Conservation (phyloP, 2,797 vertebrate species). For the Amblyopsis hoosieri region DNA sequence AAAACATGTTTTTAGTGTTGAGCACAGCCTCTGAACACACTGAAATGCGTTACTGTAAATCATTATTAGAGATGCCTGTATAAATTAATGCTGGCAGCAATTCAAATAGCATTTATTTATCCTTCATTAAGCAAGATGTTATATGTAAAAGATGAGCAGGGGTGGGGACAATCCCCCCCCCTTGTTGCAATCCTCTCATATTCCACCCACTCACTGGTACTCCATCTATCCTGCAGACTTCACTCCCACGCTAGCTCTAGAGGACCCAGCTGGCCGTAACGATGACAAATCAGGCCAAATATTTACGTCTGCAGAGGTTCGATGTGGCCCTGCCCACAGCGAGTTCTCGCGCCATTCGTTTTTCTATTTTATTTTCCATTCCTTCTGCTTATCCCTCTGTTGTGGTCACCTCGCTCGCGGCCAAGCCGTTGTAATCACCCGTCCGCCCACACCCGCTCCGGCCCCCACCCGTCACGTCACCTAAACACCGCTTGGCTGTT, state of each 20-base stretch:
- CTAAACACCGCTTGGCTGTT: conserved; percentile 63
- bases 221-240: conserved; percentile 53
- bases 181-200: conserved; percentile 9
- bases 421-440: conserved; percentile 48
- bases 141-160: too few relatives aligned
- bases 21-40: too few relatives aligned
- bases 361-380: conserved; percentile 6
- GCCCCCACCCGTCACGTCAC: conserved; percentile 51
- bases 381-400: conserved; percentile 39
- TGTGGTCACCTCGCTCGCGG: conserved; percentile 26
- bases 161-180: too few relatives aligned
- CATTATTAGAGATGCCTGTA: too few relatives aligned
- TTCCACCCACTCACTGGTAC: conserved; percentile 21
- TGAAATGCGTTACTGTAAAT: too few relatives aligned
- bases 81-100: too few relatives aligned
- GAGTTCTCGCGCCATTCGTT: conserved; percentile 9
- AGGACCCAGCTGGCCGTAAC: conserved; percentile 66
- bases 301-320: conserved; percentile 71
- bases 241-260: conserved; percentile 58
- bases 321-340: conserved; percentile 60
- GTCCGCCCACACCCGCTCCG: conserved; percentile 55
- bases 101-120: too few relatives aligned
- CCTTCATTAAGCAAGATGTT: too few relatives aligned
- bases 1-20: too few relatives aligned
- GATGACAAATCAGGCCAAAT: conserved; percentile 78